Base-by-base conservation (phyloP, 2,797 vertebrate species). In the Argya squamiceps region DNA sequence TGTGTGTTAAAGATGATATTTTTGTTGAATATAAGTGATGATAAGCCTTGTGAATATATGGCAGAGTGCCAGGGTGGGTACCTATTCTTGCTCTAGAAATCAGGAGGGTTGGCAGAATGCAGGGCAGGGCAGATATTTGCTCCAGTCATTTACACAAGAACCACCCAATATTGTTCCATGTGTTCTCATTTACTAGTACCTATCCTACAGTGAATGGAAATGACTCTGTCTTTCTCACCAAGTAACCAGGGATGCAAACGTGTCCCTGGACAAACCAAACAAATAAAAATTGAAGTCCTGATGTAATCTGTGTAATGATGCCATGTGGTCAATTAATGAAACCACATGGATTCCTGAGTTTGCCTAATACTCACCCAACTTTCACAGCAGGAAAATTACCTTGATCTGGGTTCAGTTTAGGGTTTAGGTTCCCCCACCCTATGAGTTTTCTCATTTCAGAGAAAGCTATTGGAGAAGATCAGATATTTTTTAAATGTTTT, bases 261-360 rank as follows among this genome's bases (percentile, higher is more conserved):
- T 12, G 15, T 47, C 50, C 62, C 30, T 7, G 12, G 49, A 69
- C 10, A 86, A 77, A 78, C 22, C 27, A 69, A 81, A 14, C 12
- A 86, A 88, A 68, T 15, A 50, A 58, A 64, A 89, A 18, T 12
- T 47, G 19, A 69, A 36, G 1, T 7, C 13, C 16, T 37, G 34
- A 67, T 47, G 14, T 23, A 76, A 63, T 53, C 14, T 0, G 0
- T 36, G 22, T n/a, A 24, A 39, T 15, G 19, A 14, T 50, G 27
- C 12, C 71, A 21, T 0, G 1, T 1, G 1, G 12, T 63, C 44
- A 82, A 0, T 30, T 39, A 68, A 50, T 41, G 55, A 75, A 86
- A 59, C 12, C 20, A 13, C 2, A 0, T 3, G 5, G 24, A 36
- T 68, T 81, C 36, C 56, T 77, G 26, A 36, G 26, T 60, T 80